Evolutionary conservation across 2,888 invertebrate genomes (phyloP), one percentile per base, ranked within the genome.

Genomic region (Agrenia bidenticulata): DNA sequence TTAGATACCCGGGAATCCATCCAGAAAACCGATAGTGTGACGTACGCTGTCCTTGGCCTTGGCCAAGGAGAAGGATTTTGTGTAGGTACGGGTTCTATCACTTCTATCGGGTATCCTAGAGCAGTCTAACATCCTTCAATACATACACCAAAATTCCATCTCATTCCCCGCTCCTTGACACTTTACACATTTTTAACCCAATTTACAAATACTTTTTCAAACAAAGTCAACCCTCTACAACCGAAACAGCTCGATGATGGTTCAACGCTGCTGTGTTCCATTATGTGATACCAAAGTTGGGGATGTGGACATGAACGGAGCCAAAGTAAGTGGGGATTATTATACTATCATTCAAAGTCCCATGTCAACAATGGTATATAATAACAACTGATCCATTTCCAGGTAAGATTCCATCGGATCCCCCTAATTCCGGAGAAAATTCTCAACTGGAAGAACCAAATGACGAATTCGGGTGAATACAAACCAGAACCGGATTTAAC

Each of bases 231-330:
- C 39, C 39, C 7, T 39, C 9, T 15, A 39, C 9, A 39, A n/a
- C n/a, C n/a, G n/a, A 39, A 39, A 39, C 7, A 39, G 39, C 39
- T 11, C 39, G 39, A 39, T 4, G 11, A 72, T 72, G 72, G 72
- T 72, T 42, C 72, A 72, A 41, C 62, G 68, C 19, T 72, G 72
- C 49, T 72, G 72, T 58, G 72, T 72, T 27, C 72, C 70, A 1
- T 58, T 66, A 37, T 72, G 72, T 66, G 64, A 62, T n/a, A 68
- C 72, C n/a, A 72, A 72, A 63, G 72, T 70, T 9, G 72, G 72
- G 13, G 69, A 72, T 59, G 61, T 61, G 19, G 72, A 72, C 50
- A 61, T 69, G 23, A 69, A 67, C 19, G 67, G 67, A 49, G 61
- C 61, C 1, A 67, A 67, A 57, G 67, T 67, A 60, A n/a, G 21